phyloP scores from a whole-genome alignment of 2,888 invertebrate species.

The Drosophila putrida region DNA sequence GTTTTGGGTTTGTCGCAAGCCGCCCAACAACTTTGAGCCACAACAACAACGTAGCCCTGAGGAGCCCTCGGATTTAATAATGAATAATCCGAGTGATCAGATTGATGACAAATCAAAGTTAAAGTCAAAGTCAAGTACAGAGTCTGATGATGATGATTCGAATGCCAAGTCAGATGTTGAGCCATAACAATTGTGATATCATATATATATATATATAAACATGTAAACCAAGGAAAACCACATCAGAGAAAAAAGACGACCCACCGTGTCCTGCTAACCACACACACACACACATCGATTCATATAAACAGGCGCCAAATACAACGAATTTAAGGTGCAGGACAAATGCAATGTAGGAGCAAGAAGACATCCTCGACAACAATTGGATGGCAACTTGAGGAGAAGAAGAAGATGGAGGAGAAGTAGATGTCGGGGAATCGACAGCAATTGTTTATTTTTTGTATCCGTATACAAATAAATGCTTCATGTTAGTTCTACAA shows the following conservation, averaged over 20 bases:
- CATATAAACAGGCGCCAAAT: conserved; percentile 19
- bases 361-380: too few species aligned
- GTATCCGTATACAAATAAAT: too few species aligned
- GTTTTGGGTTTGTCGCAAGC: conserved; percentile 96
- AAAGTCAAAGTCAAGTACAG: conserved; percentile 44
- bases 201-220: background rate
- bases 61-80: conserved; percentile 61
- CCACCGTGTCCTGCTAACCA: conserved; percentile 20
- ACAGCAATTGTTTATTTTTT: too few species aligned
- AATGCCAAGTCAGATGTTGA: background rate
- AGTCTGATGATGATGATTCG: conserved; percentile 48
- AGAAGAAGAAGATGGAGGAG: too few species aligned
- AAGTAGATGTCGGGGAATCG: too few species aligned
- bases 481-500: too few species aligned
- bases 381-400: too few species aligned
- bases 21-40: conserved; percentile 78
- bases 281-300: conserved; percentile 1
- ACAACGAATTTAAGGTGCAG: conserved; percentile 38
- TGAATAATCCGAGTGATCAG: conserved; percentile 30
- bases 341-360: background rate
- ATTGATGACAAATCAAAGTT: conserved; percentile 13
- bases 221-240: background rate
- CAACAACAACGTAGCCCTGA: conserved; percentile 11
- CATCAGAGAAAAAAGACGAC: too few species aligned
- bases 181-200: conserved; percentile 18